Evolutionary conservation across 2,113 vertebrate genomes (phyloP), one percentile per base, ranked within the genome.

Genomic region (Ardeotis arabs): DNA sequence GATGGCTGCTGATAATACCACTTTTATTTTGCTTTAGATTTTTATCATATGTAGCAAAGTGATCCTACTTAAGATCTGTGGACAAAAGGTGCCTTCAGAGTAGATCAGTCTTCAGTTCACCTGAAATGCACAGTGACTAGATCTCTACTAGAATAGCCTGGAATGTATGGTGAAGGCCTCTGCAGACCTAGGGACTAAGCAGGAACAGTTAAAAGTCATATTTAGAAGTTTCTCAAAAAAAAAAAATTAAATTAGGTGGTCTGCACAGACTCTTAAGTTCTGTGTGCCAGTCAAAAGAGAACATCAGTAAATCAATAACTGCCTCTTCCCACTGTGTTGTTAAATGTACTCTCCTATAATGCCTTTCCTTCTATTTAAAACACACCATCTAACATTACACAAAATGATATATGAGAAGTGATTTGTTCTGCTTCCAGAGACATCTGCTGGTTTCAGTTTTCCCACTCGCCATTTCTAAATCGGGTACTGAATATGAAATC

Each of bases 381-480:
- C 14, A 37, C 18, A 72, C 29, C 6, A 44, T 35, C 28, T 18
- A 53, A 12, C 27, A n/a, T 52, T 55, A 37, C 7, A 72, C 12
- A 56, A 94, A 76, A 35, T 25, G 2, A 47, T 63, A 22, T 7
- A n/a, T 21, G 7, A 21, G 5, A 45, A 84, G 15, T 55, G 33
- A 22, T 64, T 64, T 87, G 19, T 59, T 77, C 56, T 41, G 8
- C 5, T 27, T 92, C 33, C 44, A 64, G 29, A 64, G 10, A 14
- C 17, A 45, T 50, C 53, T 45, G 69, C 18, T 23, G 16, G 12
- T 35, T 56, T 86, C 25, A 68, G 12, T 59, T 94, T 80, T 60
- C 20, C 14, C 59, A 23, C 10, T 74, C 0, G 0, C 6, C 6
- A 17, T 81, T 90, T 76, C 27, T 67, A 58, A 49, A 45, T 53